Base-by-base conservation (phyloP, 30 jellyfish, hydroid and myxozoan genomes). In the Cassiopea xamachana region DNA sequence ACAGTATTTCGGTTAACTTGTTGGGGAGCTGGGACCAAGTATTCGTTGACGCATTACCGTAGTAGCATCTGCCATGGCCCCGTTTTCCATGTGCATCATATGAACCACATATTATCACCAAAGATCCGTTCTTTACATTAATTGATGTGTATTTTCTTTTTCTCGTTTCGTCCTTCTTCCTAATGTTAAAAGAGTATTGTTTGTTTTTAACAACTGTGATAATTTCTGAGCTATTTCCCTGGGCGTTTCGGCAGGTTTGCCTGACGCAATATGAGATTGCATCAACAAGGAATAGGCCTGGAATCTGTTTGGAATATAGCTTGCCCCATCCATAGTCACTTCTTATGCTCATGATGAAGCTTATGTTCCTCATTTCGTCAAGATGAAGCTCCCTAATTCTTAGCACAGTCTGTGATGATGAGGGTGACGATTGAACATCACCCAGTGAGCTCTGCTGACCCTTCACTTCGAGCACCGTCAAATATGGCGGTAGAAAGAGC, bases 201-300 rank as follows among this genome's bases (percentile, higher is more conserved):
- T 87, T 68, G 14, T 5, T 68, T 75, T 87, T 87, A 62, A 59
- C 18, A 39, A 87, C 18, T n/a, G 62, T 68, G 12, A 48, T 75
- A 12, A 61, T 51, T 46, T 76, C 78, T 1, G 69, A 59, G 19
- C 48, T 82, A 60, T 64, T 76, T 43, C 58, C 58, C 39, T 60
- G 55, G 27, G 73, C 75, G 50, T 76, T 77, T 16, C 43, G 46
- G 60, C 94, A 87, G 1, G 64, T 1, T 48, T 48, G 39, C 60
- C 84, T 80, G 48, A 12, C 19, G 83, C 94, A 87, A 76, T 60
- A 87, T 48, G 89, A 82, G 60, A 82, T 76, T 7, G 51, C 84
- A 55, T 87, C 94, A 39, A 87, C 69, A n/a, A 87, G 76, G 43
- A 75, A 48, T 7, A 19, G 27, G 55, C 89, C 94, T 47, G 12